A percentile compares a stretch with the other conserved stretches of the same genome.
These are phyloP conservation scores for Cephus nigrinus DNA, from an alignment of 2,888 invertebrate species.

Conservation along the genomic window DNA sequence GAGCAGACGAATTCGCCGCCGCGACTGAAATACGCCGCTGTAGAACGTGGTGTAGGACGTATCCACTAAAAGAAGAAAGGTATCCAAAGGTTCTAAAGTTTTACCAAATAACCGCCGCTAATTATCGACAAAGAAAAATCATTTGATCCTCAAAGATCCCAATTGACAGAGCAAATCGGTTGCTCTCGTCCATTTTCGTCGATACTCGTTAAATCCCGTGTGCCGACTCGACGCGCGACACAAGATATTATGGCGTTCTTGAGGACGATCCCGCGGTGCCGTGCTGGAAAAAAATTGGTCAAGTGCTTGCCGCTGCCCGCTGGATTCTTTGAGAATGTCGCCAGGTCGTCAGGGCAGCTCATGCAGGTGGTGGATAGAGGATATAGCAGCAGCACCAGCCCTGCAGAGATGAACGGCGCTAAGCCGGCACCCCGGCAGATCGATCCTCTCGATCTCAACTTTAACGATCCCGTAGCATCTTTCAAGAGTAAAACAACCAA, in stretches of 20 bases:
- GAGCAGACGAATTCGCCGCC: background rate
- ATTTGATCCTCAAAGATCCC: background rate
- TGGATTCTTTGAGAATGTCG: constrained; percentile 39
- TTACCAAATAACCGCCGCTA: background rate
- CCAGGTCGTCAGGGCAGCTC: constrained; percentile 45
- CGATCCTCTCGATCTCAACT: constrained; percentile 85
- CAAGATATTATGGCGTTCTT: constrained; percentile 55
- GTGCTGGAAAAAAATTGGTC: constrained; percentile 53
- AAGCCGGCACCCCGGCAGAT: constrained; percentile 52
- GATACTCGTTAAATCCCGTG: background rate
- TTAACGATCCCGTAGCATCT: constrained; percentile 89
- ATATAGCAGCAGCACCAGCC: constrained; percentile 25
- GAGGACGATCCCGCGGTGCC: constrained; percentile 56
- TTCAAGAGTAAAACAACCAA: constrained; percentile 96
- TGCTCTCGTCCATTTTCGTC: background rate
- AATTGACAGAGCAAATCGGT: background rate
- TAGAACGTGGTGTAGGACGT: background rate
- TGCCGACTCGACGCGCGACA: background rate
- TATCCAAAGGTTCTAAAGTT: background rate
- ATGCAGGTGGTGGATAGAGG: constrained; percentile 50
- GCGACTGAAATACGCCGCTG: background rate
- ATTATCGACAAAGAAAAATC: background rate
- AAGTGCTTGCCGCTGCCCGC: constrained; percentile 46
- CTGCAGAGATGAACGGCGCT: constrained; percentile 22
- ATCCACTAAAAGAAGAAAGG: background rate